Evolutionary conservation across 2,888 invertebrate species (phyloP).

Genomic region (Aphidius colemani): DNA sequence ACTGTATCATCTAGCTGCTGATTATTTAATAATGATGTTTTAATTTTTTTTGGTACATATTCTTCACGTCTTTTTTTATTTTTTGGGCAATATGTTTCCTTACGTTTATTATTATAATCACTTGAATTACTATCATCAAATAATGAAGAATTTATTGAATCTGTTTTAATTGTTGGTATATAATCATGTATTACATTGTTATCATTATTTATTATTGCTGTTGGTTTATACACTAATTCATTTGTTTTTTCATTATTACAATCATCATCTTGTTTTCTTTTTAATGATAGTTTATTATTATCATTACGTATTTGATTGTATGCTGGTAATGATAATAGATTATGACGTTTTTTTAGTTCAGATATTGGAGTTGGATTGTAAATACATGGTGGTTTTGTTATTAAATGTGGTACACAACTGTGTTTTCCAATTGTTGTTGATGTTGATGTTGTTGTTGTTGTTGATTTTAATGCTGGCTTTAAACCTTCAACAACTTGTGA

Average conservation of each 20-base stretch:
- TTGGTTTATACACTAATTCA: constrained; percentile 52
- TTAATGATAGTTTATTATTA: constrained; percentile 50
- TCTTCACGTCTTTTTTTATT: constrained; percentile 55
- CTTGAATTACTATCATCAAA: constrained; percentile 43
- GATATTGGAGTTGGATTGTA: constrained; percentile 73
- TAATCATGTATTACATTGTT: constrained; percentile 43
- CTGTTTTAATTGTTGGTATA: constrained; percentile 49
- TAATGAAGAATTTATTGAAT: constrained; percentile 15
- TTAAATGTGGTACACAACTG: constrained; percentile 45
- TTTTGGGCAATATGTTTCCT: constrained; percentile 53
- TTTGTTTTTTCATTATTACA: constrained; percentile 29
- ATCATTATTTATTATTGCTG: constrained; percentile 43
- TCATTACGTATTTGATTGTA: constrained; percentile 54
- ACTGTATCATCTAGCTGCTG: constrained; percentile 40
- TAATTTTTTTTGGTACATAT: constrained; percentile 56
- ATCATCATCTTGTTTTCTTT: constrained; percentile 50
- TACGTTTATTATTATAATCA: constrained; percentile 46
- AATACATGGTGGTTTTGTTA: constrained; percentile 47
- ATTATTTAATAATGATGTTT: constrained; percentile 48
- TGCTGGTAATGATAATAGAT: constrained; percentile 47
- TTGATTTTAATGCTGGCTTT: constrained; percentile 52
- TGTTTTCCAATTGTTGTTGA: constrained; percentile 39
- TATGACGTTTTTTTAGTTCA: constrained; percentile 62
- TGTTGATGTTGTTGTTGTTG: too few species aligned
- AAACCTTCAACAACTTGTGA: constrained; percentile 63